Percentiles rank a stretch among this genome's conserved stretches.
phyloP scores from a whole-genome alignment of 2,113 vertebrate species.

The Myotis brandtii region DNA sequence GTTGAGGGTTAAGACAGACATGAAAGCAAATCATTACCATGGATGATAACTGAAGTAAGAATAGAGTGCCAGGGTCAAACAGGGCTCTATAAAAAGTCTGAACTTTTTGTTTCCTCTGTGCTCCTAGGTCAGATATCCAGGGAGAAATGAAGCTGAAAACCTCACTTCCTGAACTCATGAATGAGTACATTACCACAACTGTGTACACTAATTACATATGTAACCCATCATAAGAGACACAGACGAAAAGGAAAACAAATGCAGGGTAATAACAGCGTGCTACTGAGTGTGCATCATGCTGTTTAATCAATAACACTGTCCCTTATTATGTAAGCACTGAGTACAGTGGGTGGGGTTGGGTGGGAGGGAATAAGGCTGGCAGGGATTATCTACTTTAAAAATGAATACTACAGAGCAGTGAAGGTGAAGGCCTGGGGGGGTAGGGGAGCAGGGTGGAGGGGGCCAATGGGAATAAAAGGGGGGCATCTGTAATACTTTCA shows the following conservation, averaged over 20 bases:
- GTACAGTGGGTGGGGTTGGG: fast-evolving
- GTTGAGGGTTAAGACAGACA: background rate
- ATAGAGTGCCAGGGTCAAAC: background rate
- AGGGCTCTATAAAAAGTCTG: background rate
- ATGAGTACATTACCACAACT: background rate
- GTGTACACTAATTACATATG: background rate
- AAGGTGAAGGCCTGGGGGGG: no score
- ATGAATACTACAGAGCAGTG: background rate
- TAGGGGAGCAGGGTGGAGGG: no score
- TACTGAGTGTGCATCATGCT: background rate
- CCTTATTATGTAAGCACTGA: background rate
- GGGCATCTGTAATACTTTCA: no score
- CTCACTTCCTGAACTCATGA: background rate
- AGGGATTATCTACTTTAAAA: background rate
- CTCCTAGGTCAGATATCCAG: background rate
- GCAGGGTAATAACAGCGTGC: background rate
- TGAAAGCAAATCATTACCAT: background rate
- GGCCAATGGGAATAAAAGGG: no score
- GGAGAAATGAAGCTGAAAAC: conserved; percentile 45
- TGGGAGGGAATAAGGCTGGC: no score
- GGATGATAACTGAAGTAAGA: background rate
- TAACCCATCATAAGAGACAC: background rate
- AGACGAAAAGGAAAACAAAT: background rate
- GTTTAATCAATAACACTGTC: background rate
- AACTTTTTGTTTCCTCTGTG: background rate